phyloP scores from a whole-genome alignment of 2,797 vertebrate genomes.

The Etheostoma perlongum region DNA sequence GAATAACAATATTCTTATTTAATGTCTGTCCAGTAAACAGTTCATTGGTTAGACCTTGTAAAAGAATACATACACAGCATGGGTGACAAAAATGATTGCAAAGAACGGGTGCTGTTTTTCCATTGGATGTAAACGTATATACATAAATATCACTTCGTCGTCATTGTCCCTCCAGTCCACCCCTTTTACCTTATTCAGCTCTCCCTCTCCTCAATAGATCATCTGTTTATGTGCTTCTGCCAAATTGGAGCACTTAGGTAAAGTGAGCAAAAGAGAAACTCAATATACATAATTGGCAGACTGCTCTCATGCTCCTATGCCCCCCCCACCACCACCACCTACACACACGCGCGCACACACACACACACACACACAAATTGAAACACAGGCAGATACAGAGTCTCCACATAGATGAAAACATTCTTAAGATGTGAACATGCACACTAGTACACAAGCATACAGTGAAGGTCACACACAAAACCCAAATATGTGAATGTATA shows the following conservation, averaged over 20 bases:
- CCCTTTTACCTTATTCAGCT: constrained; percentile 60
- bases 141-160: constrained; percentile 36
- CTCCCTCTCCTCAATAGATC: constrained; percentile 74
- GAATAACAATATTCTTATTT: not conserved
- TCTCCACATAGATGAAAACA: constrained; percentile 21
- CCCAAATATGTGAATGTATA: not conserved
- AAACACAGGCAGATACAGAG: constrained; percentile 14
- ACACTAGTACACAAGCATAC: constrained; percentile 2
- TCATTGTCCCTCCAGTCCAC: constrained; percentile 50
- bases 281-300: constrained; percentile 82
- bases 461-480: not conserved
- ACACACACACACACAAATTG: constrained; percentile 10
- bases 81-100: not conserved
- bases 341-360: constrained; percentile 23
- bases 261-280: constrained; percentile 81
- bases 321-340: not conserved
- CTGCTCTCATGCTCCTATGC: constrained; percentile 55
- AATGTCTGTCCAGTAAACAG: constrained; percentile 2
- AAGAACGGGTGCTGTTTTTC: not conserved
- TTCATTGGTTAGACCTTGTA: constrained; percentile 12
- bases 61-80: constrained; percentile 30
- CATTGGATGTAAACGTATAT: constrained; percentile 13
- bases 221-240: constrained; percentile 82
- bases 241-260: constrained; percentile 85
- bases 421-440: constrained; percentile 18